A percentile compares a stretch with the other conserved stretches of the same genome.
Evolutionary conservation across 2,888 invertebrate species (phyloP).

Genomic region (Orchesella flavescens): DNA sequence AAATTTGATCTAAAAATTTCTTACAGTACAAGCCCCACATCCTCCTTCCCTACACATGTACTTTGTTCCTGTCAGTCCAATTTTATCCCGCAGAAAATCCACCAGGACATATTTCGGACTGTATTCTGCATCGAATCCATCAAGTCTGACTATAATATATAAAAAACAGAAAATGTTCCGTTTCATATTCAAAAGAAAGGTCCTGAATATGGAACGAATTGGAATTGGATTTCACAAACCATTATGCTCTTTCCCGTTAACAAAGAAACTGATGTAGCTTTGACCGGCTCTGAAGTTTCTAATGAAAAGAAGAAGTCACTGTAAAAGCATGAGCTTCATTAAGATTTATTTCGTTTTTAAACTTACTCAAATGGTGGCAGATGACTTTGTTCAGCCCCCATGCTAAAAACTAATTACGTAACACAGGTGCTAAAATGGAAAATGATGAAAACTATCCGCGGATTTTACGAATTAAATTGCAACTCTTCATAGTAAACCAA

Average conservation of each 20-base stretch:
- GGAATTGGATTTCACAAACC: neutral
- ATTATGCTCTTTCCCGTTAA: too few species aligned
- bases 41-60: slow-evolving; percentile 82
- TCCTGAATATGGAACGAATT: neutral
- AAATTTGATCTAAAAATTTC: slow-evolving; percentile 72
- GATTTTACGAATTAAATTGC: too few species aligned
- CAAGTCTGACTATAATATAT: neutral
- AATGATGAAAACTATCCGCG: too few species aligned
- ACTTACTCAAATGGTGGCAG: neutral
- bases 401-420: too few species aligned
- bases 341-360: neutral
- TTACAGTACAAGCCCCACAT: slow-evolving; percentile 74
- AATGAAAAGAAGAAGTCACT: neutral
- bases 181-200: too few species aligned
- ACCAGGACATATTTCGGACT: slow-evolving; percentile 74
- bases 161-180: too few species aligned
- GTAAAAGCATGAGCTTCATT: too few species aligned
- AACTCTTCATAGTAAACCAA: too few species aligned
- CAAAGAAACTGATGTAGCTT: neutral
- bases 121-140: neutral
- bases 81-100: slow-evolving; percentile 78
- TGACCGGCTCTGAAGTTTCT: slow-evolving; percentile 14
- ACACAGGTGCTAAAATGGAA: too few species aligned
- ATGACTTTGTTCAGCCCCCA: slow-evolving; percentile 2
- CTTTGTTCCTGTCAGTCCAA: slow-evolving; percentile 80